Percentiles rank a stretch among this genome's conserved stretches.
Evolutionary conservation across 2,113 vertebrate genomes (phyloP).

Genomic region (Brachypteracias leptosomus): DNA sequence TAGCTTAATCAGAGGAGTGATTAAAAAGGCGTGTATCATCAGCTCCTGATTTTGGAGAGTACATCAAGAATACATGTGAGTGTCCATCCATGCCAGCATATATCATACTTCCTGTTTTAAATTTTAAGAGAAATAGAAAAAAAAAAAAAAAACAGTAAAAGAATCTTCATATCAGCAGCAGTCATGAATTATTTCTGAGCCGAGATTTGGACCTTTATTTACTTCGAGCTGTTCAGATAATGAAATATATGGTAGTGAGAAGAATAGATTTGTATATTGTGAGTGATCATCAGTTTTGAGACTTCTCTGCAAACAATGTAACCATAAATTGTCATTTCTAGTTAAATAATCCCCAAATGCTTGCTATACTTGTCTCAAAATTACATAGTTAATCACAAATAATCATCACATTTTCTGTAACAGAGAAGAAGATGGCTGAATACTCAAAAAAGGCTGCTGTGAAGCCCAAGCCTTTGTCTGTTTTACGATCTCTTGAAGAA

Average conservation of each 20-base stretch:
- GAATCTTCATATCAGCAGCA: background rate
- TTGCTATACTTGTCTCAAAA: background rate
- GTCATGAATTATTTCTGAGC: background rate
- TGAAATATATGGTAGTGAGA: background rate
- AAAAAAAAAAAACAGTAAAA: background rate
- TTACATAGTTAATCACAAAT: background rate
- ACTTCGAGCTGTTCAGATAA: background rate
- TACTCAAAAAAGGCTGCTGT: conserved; percentile 85
- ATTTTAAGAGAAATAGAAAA: accelerated
- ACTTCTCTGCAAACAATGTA: background rate
- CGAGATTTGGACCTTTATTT: background rate
- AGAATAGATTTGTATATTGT: background rate
- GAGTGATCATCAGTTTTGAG: background rate
- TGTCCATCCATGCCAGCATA: background rate
- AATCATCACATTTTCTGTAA: background rate
- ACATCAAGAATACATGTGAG: background rate
- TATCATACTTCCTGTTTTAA: background rate
- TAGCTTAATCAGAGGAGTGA: background rate
- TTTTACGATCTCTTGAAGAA: conserved; percentile 94
- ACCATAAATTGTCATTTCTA: background rate
- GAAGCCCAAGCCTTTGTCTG: conserved; percentile 90
- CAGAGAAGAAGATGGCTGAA: conserved; percentile 96
- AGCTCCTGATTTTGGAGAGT: background rate
- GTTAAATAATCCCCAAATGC: background rate
- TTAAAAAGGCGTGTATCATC: background rate